These are phyloP conservation scores for Pantherophis alleghaniensis DNA, from an alignment of 2,797 vertebrate species.

Conservation along the genomic window DNA sequence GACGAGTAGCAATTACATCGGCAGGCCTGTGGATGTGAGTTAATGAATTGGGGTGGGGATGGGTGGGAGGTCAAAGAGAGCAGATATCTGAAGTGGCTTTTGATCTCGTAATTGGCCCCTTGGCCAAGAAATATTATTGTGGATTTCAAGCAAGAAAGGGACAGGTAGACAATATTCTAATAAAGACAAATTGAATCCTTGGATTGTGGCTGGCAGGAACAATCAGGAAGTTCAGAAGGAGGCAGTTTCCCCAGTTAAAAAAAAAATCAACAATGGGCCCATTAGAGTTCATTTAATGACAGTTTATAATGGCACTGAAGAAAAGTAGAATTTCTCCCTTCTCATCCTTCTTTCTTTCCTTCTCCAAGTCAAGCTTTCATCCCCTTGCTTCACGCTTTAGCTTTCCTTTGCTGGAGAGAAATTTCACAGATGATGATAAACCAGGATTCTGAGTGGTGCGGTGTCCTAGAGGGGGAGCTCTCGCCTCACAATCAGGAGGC, in stretches of 20 bases:
- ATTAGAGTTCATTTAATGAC: no score
- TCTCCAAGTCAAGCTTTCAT: background rate
- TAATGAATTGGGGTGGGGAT: background rate
- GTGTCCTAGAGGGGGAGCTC: no score
- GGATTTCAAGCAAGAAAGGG: background rate
- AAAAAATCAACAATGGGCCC: background rate
- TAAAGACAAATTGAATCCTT: background rate
- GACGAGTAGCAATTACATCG: slow-evolving; percentile 73
- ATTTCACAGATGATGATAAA: background rate
- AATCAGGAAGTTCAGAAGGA: background rate
- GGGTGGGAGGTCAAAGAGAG: background rate
- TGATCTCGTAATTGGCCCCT: no score
- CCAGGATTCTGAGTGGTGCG: background rate
- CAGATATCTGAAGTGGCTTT: no score
- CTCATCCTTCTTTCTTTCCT: background rate
- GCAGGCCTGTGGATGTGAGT: slow-evolving; percentile 77
- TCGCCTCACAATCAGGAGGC: no score
- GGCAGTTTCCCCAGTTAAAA: background rate
- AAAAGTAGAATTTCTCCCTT: background rate
- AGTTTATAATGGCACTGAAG: no score
- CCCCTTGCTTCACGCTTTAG: background rate
- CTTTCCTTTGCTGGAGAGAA: background rate
- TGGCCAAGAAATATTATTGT: background rate
- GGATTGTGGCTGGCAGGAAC: background rate
- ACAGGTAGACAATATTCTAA: background rate